A percentile compares a stretch with the other conserved stretches of the same genome.
These are phyloP conservation scores for Geodia barretti DNA, from an alignment of 37 sponge, comb jelly and placozoan species.

Conservation along the genomic window DNA sequence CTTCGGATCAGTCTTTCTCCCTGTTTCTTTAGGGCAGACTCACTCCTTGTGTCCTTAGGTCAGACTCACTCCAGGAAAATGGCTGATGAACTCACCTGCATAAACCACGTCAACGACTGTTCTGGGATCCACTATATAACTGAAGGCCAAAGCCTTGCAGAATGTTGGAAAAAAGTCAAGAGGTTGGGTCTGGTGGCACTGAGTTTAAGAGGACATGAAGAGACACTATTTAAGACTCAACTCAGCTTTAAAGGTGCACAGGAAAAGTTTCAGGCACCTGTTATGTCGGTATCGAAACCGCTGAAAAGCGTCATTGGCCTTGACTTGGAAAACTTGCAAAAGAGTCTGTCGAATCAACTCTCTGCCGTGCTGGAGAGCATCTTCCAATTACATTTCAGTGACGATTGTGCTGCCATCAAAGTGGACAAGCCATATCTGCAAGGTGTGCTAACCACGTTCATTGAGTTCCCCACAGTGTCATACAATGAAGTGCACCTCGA, in stretches of 20 bases:
- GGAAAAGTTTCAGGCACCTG: background rate
- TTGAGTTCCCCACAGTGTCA: background rate
- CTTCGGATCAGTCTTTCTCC: too few species aligned
- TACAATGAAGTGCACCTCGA: background rate
- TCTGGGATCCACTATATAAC: background rate
- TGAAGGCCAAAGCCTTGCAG: background rate
- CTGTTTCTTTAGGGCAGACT: too few species aligned
- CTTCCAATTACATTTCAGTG: background rate
- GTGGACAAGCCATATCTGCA: background rate
- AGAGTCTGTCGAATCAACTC: background rate
- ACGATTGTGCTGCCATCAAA: background rate
- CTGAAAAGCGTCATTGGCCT: background rate
- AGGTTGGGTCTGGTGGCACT: background rate
- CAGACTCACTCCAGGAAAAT: background rate
- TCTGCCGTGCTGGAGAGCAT: background rate
- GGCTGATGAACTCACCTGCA: background rate
- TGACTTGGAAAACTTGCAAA: background rate
- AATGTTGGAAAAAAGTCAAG: background rate
- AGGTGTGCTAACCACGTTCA: background rate
- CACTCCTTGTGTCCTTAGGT: too few species aligned
- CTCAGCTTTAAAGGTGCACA: background rate
- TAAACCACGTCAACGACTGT: background rate
- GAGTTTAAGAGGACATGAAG: background rate
- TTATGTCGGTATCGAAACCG: background rate
- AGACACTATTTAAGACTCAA: background rate